Conservation (phyloP, 2,888 invertebrate species). For the Nezara viridula region DNA sequence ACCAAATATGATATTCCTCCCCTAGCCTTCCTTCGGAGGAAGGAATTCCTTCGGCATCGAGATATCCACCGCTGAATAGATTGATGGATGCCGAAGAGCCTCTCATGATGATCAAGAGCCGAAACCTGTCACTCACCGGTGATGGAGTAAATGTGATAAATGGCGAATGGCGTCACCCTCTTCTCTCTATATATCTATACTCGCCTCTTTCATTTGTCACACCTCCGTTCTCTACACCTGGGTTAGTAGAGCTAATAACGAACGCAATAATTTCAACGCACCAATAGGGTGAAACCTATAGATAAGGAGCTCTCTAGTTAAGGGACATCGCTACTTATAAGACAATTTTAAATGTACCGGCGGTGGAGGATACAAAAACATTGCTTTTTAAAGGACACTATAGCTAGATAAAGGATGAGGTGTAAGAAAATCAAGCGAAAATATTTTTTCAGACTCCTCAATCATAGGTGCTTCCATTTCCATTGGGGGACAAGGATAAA, state of each 20-base stretch:
- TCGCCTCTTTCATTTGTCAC: constrained; percentile 3
- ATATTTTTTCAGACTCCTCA: too few relatives aligned
- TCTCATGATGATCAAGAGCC: background rate
- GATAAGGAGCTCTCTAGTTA: too few relatives aligned
- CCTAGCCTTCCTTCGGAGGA: background rate
- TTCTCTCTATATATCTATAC: background rate
- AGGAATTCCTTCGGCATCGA: background rate
- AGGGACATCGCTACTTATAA: too few relatives aligned
- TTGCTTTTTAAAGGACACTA: too few relatives aligned
- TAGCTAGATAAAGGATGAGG: too few relatives aligned
- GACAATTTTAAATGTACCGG: too few relatives aligned
- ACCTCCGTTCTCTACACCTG: background rate
- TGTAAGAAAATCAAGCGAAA: too few relatives aligned
- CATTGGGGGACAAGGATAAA: too few relatives aligned
- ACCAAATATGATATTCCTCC: background rate
- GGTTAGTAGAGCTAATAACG: background rate
- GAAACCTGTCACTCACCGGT: background rate
- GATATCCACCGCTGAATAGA: background rate
- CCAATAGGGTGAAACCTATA: too few relatives aligned
- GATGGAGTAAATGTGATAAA: background rate
- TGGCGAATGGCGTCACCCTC: background rate
- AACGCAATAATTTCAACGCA: background rate
- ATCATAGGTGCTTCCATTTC: too few relatives aligned
- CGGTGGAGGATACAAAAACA: too few relatives aligned
- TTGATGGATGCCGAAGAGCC: background rate